Evolutionary conservation across 2,113 vertebrate genomes (phyloP).

Genomic region (Neolamprologus caudopunctatus): DNA sequence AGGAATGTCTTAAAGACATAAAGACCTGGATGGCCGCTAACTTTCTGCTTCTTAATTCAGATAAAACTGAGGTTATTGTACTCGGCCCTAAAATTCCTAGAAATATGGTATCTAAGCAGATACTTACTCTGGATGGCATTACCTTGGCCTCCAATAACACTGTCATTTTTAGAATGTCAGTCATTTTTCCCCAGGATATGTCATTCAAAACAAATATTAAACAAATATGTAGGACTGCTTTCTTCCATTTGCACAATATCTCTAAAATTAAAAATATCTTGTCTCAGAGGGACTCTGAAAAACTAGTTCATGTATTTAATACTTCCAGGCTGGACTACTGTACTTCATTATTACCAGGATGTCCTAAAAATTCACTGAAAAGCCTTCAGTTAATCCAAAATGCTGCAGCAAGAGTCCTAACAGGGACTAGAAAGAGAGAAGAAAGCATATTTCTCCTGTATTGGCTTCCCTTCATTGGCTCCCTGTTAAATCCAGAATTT

Average conservation of each 20-base stretch:
- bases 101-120: neutral
- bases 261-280: neutral
- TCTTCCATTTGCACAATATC: neutral
- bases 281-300: neutral
- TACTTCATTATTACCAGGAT: neutral
- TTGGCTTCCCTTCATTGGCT: neutral
- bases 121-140: neutral
- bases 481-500: neutral
- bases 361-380: neutral
- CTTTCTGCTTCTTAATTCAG: neutral
- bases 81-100: rapidly evolving
- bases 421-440: neutral
- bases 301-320: neutral
- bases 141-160: neutral
- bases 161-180: neutral
- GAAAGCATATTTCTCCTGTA: neutral
- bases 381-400: neutral
- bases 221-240: neutral
- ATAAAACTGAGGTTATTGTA: neutral
- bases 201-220: neutral
- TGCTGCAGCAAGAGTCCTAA: neutral
- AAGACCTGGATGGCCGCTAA: neutral
- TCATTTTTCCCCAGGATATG: neutral
- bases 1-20: neutral
- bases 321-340: neutral